Evolutionary conservation across 2,888 invertebrate genomes (phyloP).

Genomic region (Melanostoma scalare): DNA sequence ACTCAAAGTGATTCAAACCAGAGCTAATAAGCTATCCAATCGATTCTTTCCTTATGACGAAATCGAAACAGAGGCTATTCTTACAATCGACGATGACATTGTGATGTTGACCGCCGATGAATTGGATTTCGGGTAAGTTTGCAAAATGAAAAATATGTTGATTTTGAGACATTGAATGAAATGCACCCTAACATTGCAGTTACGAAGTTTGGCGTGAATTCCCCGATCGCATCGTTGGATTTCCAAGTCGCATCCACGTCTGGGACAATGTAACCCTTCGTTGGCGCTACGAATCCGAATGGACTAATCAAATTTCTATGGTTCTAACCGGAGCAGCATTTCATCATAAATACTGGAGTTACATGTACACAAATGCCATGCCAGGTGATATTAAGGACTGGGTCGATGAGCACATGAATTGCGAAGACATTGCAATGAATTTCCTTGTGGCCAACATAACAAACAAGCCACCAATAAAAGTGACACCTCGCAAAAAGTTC

Average conservation of each 20-base stretch:
- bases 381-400: conserved; percentile 92
- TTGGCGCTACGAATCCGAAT: conserved; percentile 98
- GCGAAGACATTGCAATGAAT: conserved; percentile 99
- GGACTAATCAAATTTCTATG: conserved; percentile 98
- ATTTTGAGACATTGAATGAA: neutral
- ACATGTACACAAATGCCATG: conserved; percentile 95
- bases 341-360: conserved; percentile 98
- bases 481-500: conserved; percentile 97
- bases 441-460: conserved; percentile 96
- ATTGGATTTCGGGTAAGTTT: conserved; percentile 94
- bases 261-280: conserved; percentile 93
- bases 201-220: conserved; percentile 98
- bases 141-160: neutral
- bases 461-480: conserved; percentile 96
- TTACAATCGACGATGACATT: conserved; percentile 98
- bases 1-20: conserved; percentile 93
- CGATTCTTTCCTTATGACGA: conserved; percentile 97
- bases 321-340: conserved; percentile 98
- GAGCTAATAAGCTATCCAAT: conserved; percentile 96
- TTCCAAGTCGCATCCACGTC: conserved; percentile 96
- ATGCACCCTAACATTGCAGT: conserved; percentile 75
- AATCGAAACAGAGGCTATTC: conserved; percentile 97
- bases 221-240: conserved; percentile 97
- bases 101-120: conserved; percentile 97
- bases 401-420: conserved; percentile 98